Evolutionary conservation across 1,140 invertebrate species (phyloP), one percentile per base, ranked within the genome.

Genomic region (Aradophagus sp.): DNA sequence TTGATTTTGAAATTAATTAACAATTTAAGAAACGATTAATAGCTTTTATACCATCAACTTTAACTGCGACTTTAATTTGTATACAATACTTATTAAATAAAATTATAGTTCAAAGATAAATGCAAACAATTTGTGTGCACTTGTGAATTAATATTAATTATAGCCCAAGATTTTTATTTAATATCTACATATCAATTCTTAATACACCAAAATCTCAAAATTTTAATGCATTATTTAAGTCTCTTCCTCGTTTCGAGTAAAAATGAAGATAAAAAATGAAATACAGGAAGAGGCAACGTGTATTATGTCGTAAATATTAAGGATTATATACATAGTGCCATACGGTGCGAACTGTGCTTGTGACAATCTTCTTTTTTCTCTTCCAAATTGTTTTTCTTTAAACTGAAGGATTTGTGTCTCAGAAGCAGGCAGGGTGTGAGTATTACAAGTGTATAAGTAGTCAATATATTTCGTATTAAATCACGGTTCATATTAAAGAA

Each of bases 271-370:
- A 17, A 17, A 62, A 19, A 34, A 0, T 20, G 15, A 35, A 52
- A 52, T 20, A 15, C 0, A 53, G 75, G 55, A 77, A 74, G 71
- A 75, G 55, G 59, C 52, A 39, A 56, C 34, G 44, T 66, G 42
- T 56, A 66, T 42, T 56, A 56, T 70, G 52, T 71, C 67, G 47
- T 68, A 76, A 76, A 77, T 78, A 77, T 77, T 74, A 65, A 73
- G 75, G 34, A 79, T 76, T 70, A 73, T 79, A 61, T 66, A 70
- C 35, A 56, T 73, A 68, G 66, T 80, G 75, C 72, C 69, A 76
- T 41, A 74, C 56, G 67, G 71, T 77, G 73, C 68, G 83, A 84
- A 84, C 83, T 83, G 82, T 84, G 82, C 74, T 84, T 84, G 83
- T 77, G 74, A 83, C 82, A 80, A 78, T 78, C 68, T 38, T 62